Evolutionary conservation across 2,113 vertebrate species (phyloP), one percentile per base, ranked within the genome.

Genomic region (Semicossyphus pulcher): DNA sequence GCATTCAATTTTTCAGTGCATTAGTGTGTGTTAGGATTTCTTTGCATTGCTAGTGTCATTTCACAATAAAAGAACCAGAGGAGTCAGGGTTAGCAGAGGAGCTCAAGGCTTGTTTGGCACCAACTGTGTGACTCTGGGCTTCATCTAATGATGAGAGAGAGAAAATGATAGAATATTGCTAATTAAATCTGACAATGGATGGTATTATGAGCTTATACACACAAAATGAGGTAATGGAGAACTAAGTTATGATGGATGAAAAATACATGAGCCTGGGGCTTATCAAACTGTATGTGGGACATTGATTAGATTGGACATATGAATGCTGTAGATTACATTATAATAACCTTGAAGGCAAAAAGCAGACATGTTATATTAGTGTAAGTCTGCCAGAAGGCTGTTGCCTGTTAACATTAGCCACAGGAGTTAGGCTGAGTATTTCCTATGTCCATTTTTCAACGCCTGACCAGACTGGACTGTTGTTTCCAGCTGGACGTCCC

Each of bases 401-500:
- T 10, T 62, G 67, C 20, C 42, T 29, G 5, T 85, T 67, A 63
- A 77, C 26, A 16, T 68, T 41, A 80, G 47, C 3, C 36, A 61
- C 71, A 79, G 23, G 66, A 71, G 75, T 73, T 49, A 67, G n/a
- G n/a, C n/a, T n/a, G n/a, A 78, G 66, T 48, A 58, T 81, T 76
- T 85, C 66, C 52, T 76, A 6, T 54, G 31, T 70, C 44, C 1
- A 18, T 70, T 59, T 78, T 76, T 85, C 80, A 85, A 69, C 28
- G 57, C 47, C 54, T 47, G 61, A 88, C 48, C 48, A 83, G 77
- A 76, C 77, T 75, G 28, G 44, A 69, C 48, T 82, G 84, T 67
- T 85, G 65, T 20, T 32, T 83, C 75, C 80, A 79, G 74, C 75
- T 44, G 2, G 1, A 71, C 28, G 72, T 31, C 37, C 48, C 45